A percentile compares a stretch with the other conserved stretches of the same genome.
Conservation (phyloP, 2,888 invertebrate species). For the Dicyrtoma fusca region DNA sequence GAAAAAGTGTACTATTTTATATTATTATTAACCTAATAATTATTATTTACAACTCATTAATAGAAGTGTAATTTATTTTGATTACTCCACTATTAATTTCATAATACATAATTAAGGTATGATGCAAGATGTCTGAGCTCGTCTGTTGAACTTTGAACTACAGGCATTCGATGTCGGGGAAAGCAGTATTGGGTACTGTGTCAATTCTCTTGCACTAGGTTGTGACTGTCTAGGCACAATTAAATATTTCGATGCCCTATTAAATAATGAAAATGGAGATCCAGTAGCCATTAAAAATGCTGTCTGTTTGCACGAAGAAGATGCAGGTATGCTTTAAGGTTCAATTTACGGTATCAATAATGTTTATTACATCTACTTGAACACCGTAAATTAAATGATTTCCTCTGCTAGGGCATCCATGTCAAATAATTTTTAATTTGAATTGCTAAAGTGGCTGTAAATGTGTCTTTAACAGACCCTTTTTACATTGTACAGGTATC, state of each 20-base stretch:
- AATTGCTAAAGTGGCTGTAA: neutral
- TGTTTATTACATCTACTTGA: constrained; percentile 2
- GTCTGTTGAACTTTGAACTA: no score
- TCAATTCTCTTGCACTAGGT: constrained; percentile 45
- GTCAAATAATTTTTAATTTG: neutral
- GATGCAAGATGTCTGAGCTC: no score
- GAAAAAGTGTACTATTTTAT: constrained; percentile 43
- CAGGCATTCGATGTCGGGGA: constrained; percentile 48
- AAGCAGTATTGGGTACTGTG: constrained; percentile 46
- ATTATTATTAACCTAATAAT: neutral
- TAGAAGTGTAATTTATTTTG: no score
- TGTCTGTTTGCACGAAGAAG: constrained; percentile 54
- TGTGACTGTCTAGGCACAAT: constrained; percentile 49
- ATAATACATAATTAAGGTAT: neutral
- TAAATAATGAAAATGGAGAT: constrained; percentile 44
- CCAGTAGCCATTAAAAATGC: constrained; percentile 46
- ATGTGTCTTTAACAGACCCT: neutral
- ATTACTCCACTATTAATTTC: neutral
- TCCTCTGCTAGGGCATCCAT: neutral
- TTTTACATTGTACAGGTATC: constrained; percentile 33
- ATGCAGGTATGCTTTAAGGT: no score
- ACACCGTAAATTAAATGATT: no score
- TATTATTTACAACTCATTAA: no score
- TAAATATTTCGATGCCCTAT: constrained; percentile 47
- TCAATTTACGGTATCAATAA: no score